Evolutionary conservation across 2,888 invertebrate species (phyloP).

Genomic region (Lordiphosa andalusiaca): DNA sequence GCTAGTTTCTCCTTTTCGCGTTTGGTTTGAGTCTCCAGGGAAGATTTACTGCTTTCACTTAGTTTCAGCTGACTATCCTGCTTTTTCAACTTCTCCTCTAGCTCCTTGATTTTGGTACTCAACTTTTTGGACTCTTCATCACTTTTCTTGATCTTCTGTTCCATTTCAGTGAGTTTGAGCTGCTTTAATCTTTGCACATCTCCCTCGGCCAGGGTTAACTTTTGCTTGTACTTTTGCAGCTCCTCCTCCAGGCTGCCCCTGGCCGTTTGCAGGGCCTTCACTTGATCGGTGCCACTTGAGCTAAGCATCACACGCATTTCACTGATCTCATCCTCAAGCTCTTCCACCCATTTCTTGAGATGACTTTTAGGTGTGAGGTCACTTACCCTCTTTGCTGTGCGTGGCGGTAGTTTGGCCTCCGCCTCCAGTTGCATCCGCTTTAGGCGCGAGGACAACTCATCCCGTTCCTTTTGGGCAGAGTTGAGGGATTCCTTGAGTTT

Average conservation of each 20-base stretch:
- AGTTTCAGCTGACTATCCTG: slow-evolving; percentile 81
- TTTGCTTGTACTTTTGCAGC: slow-evolving; percentile 85
- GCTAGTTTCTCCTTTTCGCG: slow-evolving; percentile 80
- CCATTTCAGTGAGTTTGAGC: slow-evolving; percentile 83
- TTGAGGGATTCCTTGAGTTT: slow-evolving; percentile 82
- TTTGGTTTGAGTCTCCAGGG: slow-evolving; percentile 81
- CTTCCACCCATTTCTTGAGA: slow-evolving; percentile 90
- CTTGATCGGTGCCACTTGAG: slow-evolving; percentile 78
- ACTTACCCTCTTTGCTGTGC: slow-evolving; percentile 87
- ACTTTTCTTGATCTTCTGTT: slow-evolving; percentile 85
- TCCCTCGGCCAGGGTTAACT: slow-evolving; percentile 84
- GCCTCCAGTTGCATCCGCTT: slow-evolving; percentile 85
- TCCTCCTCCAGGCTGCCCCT: slow-evolving; percentile 84
- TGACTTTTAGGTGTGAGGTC: slow-evolving; percentile 82
- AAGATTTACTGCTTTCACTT: slow-evolving; percentile 80
- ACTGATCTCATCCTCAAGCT: slow-evolving; percentile 92
- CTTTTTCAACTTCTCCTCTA: slow-evolving; percentile 82
- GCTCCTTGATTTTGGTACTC: slow-evolving; percentile 81
- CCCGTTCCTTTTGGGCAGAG: slow-evolving; percentile 84
- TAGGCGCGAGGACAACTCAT: slow-evolving; percentile 84
- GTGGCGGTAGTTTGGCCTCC: slow-evolving; percentile 85
- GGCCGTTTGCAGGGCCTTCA: slow-evolving; percentile 84
- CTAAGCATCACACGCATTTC: slow-evolving; percentile 79
- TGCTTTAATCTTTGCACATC: slow-evolving; percentile 76
- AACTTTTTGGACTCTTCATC: slow-evolving; percentile 86